A percentile compares a stretch with the other conserved stretches of the same genome.
Conservation (phyloP, 2,888 invertebrate genomes). For the Lobophora halterata region DNA sequence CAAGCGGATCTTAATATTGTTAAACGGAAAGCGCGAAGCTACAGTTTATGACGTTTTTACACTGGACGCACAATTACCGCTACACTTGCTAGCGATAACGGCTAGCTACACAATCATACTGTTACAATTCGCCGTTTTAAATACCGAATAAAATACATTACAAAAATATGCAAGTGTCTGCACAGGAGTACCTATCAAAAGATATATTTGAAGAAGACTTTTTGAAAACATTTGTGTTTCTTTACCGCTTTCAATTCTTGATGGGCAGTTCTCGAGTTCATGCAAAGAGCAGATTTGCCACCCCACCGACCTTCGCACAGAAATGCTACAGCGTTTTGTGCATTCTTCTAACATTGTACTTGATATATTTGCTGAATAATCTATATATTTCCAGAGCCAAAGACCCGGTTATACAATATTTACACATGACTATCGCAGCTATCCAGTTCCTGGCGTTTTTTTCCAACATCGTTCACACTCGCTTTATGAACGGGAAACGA, state of each 20-base stretch:
- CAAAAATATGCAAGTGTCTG: slow-evolving; percentile 18
- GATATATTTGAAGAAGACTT: slow-evolving; percentile 53
- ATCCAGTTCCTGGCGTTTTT: slow-evolving; percentile 34
- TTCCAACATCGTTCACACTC: slow-evolving; percentile 41
- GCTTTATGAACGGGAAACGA: slow-evolving; percentile 45
- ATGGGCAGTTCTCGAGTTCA: slow-evolving; percentile 51
- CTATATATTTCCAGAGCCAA: slow-evolving; percentile 23
- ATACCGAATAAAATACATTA: not conserved
- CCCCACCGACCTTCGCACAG: slow-evolving; percentile 46
- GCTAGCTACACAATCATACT: slow-evolving; percentile 58
- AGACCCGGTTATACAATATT: slow-evolving; percentile 23
- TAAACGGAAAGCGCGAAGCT: slow-evolving; percentile 47
- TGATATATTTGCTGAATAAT: slow-evolving; percentile 21
- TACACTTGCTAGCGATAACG: slow-evolving; percentile 47
- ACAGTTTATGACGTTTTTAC: slow-evolving; percentile 53
- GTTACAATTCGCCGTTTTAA: slow-evolving; percentile 51
- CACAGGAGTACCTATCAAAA: slow-evolving; percentile 47
- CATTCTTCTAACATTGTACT: slow-evolving; percentile 24
- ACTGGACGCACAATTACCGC: slow-evolving; percentile 43
- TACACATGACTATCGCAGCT: slow-evolving; percentile 26
- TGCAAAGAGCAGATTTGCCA: slow-evolving; percentile 46
- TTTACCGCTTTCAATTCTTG: slow-evolving; percentile 42
- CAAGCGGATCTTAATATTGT: slow-evolving; percentile 47
- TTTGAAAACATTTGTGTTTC: slow-evolving; percentile 38
- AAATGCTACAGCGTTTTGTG: slow-evolving; percentile 42